These are phyloP conservation scores for Ips nitidus DNA, from an alignment of 1,140 invertebrate genomes.

Conservation along the genomic window DNA sequence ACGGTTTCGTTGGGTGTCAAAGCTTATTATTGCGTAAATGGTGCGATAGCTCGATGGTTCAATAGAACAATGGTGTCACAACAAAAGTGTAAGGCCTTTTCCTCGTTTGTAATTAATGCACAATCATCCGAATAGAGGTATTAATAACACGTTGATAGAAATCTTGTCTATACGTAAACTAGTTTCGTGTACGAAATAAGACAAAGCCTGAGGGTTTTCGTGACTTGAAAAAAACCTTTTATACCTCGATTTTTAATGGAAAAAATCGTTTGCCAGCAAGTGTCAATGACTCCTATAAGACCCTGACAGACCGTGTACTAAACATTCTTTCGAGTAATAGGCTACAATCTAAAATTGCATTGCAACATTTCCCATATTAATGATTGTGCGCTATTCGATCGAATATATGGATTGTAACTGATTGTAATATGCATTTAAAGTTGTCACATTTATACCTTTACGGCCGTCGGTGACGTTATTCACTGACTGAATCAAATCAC, in stretches of 20 bases:
- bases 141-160: constrained; percentile 5
- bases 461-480: no score
- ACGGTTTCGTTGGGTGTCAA: no score
- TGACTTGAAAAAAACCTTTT: not conserved
- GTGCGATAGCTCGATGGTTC: no score
- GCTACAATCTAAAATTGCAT: constrained; percentile 11
- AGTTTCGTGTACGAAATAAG: not conserved
- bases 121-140: constrained; percentile 8
- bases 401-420: not conserved
- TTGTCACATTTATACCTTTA: not conserved
- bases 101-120: constrained; percentile 3
- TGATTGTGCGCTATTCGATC: constrained; percentile 7
- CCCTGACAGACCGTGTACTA: constrained; percentile 3
- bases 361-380: constrained; percentile 13
- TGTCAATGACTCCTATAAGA: constrained; percentile 12
- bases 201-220: not conserved
- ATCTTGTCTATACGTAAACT: constrained; percentile 4
- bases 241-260: no score
- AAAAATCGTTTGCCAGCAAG: not conserved
- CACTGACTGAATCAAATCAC: no score
- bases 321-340: constrained; percentile 11
- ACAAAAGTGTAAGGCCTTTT: not conserved
- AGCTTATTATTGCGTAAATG: no score
- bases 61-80: no score
- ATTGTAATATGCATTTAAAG: not conserved